Evolutionary conservation across 2,113 vertebrate species (phyloP), one percentile per base, ranked within the genome.

Genomic region (Spea bombifrons): DNA sequence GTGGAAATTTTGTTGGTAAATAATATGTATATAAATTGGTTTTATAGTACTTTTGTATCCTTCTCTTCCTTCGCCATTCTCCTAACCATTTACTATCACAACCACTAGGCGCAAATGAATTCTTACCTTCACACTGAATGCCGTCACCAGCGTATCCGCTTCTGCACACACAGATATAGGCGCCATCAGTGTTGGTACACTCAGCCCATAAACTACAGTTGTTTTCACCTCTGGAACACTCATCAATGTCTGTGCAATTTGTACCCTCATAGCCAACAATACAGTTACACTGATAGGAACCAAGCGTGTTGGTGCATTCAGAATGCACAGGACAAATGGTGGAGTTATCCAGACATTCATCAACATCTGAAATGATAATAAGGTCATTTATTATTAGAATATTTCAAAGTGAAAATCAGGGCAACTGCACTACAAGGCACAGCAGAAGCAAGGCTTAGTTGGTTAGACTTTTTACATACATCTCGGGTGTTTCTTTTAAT

Each of bases 231-330:
- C 8, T 71, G 15, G 49, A 55, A 49, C 76, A 78, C 44, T 78
- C 76, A 57, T 78, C 69, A 72, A 78, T 72, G 9, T 71, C 76
- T 72, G 68, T 72, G 50, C 76, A 78, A 49, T 78, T 66, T 8
- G 44, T 63, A 4, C 76, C 76, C 13, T 4, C 61, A 72, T 72
- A 78, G 0, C 76, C 76, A 47, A 10, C 5, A 1, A 46, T 5
- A 72, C 76, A 78, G 8, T 53, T 13, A 53, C 76, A 78, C 3
- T 4, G 1, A 57, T 66, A 78, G 1, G 69, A 78, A 9, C 76
- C 76, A 8, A 4, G 8, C 2, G 61, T 66, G 59, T 78, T 78
- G 15, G 3, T 47, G 55, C 76, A 78, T 3, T 3, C 5, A 8
- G 76, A 78, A 46, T 43, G 7, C 1, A 10, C 4, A 12, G 76